Percentiles rank a stretch among this genome's conserved stretches.
Conservation (phyloP, 2,113 vertebrate species). For the Hydropotes inermis region DNA sequence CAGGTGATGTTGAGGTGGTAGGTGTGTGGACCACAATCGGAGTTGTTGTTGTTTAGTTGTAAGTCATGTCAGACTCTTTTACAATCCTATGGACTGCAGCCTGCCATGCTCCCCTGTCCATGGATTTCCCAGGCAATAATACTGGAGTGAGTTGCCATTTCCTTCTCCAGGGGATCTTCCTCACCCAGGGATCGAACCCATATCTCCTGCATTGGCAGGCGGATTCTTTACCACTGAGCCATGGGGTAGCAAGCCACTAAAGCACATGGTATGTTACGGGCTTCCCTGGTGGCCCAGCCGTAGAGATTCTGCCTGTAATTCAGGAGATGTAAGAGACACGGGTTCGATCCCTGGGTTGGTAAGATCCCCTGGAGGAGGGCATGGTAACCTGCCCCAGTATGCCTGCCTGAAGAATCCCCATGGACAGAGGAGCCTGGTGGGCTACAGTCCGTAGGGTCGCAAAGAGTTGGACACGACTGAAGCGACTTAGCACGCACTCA, state of each 20-base stretch:
- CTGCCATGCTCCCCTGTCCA: background rate
- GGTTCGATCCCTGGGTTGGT: background rate
- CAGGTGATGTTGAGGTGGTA: fast-evolving
- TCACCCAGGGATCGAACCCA: background rate
- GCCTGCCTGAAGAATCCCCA: background rate
- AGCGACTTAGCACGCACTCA: background rate
- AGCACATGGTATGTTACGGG: fast-evolving
- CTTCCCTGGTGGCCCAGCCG: background rate
- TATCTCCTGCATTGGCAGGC: background rate
- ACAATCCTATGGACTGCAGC: background rate
- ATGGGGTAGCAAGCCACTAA: fast-evolving
- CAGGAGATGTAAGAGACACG: background rate
- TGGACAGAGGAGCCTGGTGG: background rate
- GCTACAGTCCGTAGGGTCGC: background rate
- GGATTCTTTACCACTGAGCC: background rate
- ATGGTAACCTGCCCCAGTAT: background rate
- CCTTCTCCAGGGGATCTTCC: background rate
- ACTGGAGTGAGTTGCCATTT: background rate
- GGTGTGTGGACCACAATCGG: background rate
- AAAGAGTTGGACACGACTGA: background rate
- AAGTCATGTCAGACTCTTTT: background rate
- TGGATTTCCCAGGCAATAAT: background rate
- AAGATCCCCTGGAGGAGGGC: background rate
- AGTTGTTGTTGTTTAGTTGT: background rate
- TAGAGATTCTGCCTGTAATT: background rate